Conservation (phyloP, 1,140 invertebrate species). For the Drosophila lacteicornis region DNA sequence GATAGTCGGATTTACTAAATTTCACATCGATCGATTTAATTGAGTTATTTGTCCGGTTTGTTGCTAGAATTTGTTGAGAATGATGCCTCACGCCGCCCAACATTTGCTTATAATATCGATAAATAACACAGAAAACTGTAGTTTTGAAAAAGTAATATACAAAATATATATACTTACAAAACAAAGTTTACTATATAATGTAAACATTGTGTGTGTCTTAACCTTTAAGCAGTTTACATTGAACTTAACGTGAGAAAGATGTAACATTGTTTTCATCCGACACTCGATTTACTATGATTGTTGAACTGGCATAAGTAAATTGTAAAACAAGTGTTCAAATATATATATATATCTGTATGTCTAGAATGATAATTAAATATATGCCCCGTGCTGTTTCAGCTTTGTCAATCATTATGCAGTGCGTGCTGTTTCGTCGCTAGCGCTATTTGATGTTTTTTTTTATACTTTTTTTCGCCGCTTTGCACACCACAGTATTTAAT, state of each 20-base stretch:
- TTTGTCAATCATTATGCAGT: slow-evolving; percentile 59
- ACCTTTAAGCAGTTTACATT: not conserved
- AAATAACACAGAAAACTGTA: not conserved
- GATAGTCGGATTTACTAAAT: too few relatives aligned
- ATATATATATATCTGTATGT: slow-evolving; percentile 10
- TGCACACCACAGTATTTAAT: slow-evolving; percentile 24
- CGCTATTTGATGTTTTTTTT: slow-evolving; percentile 35
- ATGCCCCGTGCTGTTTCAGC: slow-evolving; percentile 12
- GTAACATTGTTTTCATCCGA: not conserved
- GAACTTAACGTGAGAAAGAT: not conserved
- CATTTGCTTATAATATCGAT: too few relatives aligned
- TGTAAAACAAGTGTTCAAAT: slow-evolving; percentile 42
- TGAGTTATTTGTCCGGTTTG: too few relatives aligned
- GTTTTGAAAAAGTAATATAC: not conserved
- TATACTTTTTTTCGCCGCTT: slow-evolving; percentile 3
- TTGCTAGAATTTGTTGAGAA: not conserved
- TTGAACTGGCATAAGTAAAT: slow-evolving; percentile 30
- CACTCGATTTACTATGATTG: not conserved
- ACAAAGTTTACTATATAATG: not conserved
- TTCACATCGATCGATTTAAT: too few relatives aligned
- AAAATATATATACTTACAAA: too few relatives aligned
- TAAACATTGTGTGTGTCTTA: not conserved
- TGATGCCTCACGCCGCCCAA: too few relatives aligned
- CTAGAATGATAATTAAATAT: slow-evolving; percentile 33
- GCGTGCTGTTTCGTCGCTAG: slow-evolving; percentile 47